Evolutionary conservation across 2,113 vertebrate genomes (phyloP).

Genomic region (Taurulus bubalis): DNA sequence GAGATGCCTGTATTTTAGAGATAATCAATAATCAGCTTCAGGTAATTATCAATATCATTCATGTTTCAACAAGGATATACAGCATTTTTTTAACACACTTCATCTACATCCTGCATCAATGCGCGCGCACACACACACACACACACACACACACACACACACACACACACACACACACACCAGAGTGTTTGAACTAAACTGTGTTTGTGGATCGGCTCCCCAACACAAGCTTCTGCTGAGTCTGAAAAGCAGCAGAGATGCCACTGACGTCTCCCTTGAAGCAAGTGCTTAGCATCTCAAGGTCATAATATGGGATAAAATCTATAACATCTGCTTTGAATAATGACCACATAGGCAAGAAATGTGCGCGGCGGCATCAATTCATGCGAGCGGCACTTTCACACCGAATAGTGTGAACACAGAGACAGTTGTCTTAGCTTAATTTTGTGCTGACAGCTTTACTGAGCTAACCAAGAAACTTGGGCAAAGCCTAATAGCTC

Average conservation of each 20-base stretch:
- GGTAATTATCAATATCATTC: slow-evolving; percentile 71
- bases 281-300: slow-evolving; percentile 78
- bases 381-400: slow-evolving; percentile 65
- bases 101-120: slow-evolving; percentile 42
- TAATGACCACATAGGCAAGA: slow-evolving; percentile 81
- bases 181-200: slow-evolving; percentile 27
- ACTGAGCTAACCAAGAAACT: slow-evolving; percentile 34
- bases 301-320: slow-evolving; percentile 78
- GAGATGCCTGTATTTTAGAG: slow-evolving; percentile 53
- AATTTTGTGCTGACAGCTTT: slow-evolving; percentile 74
- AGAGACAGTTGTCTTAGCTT: slow-evolving; percentile 68
- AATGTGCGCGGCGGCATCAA: slow-evolving; percentile 73
- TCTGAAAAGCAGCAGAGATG: slow-evolving; percentile 70
- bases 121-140: background rate
- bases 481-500: slow-evolving; percentile 40
- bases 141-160: slow-evolving; percentile 8
- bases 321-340: slow-evolving; percentile 84
- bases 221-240: slow-evolving; percentile 25
- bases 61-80: slow-evolving; percentile 59
- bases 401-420: slow-evolving; percentile 64
- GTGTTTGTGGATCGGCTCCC: slow-evolving; percentile 42
- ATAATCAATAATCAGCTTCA: slow-evolving; percentile 66
- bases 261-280: slow-evolving; percentile 73
- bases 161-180: slow-evolving; percentile 10
- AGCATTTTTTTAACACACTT: slow-evolving; percentile 45